phyloP scores from a whole-genome alignment of 2,797 vertebrate genomes.

The Pelobates cultripes region DNA sequence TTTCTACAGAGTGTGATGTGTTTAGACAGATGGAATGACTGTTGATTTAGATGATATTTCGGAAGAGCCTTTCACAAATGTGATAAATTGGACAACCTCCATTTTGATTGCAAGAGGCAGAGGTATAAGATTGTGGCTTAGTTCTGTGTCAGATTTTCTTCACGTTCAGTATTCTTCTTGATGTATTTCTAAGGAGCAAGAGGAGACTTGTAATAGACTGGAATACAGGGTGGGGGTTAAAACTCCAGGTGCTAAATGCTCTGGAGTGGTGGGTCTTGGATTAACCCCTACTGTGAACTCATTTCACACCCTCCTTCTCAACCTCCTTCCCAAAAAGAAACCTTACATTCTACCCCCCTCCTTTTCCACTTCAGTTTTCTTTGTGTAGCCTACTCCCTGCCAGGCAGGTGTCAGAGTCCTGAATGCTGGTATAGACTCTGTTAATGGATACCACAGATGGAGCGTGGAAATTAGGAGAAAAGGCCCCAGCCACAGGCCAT shows the following conservation, averaged over 20 bases:
- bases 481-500: slow-evolving; percentile 89
- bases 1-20: background rate
- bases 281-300: slow-evolving; percentile 84
- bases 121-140: background rate
- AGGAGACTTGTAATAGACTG: slow-evolving; percentile 24
- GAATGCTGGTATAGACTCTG: slow-evolving; percentile 86
- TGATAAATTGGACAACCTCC: background rate
- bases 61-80: background rate
- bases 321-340: slow-evolving; percentile 59
- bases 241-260: slow-evolving; percentile 83
- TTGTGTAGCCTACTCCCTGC: slow-evolving; percentile 85
- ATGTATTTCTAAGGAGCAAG: slow-evolving; percentile 12
- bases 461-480: slow-evolving; percentile 97
- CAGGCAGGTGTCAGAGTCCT: slow-evolving; percentile 96
- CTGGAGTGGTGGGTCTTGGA: slow-evolving; percentile 83
- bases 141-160: background rate
- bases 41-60: background rate
- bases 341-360: slow-evolving; percentile 68
- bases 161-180: background rate
- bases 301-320: slow-evolving; percentile 66
- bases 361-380: slow-evolving; percentile 75
- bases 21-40: background rate
- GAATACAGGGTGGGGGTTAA: slow-evolving; percentile 37
- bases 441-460: slow-evolving; percentile 99
- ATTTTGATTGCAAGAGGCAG: background rate